Evolutionary conservation across 2,113 vertebrate genomes (phyloP).

Genomic region (Glaucomys volans): DNA sequence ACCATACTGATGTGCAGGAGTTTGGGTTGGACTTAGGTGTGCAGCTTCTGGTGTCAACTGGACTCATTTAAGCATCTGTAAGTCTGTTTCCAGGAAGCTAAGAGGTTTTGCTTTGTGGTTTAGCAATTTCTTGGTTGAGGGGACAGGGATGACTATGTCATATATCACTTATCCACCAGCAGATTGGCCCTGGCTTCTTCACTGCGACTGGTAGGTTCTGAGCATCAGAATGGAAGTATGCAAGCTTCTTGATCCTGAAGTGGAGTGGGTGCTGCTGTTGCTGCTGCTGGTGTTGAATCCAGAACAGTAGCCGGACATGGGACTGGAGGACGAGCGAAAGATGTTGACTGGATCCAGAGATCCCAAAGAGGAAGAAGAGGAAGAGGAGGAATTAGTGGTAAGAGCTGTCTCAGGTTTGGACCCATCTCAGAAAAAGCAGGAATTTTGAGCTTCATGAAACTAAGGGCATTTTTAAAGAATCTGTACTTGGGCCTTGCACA

Average conservation of each 20-base stretch:
- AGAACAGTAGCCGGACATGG: constrained; percentile 77
- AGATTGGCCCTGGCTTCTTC: too few species aligned
- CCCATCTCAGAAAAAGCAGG: constrained; percentile 8
- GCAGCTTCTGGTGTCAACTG: too few species aligned
- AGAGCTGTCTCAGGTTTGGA: constrained; percentile 67
- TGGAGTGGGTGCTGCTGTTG: neutral
- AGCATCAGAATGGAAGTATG: too few species aligned
- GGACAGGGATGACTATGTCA: too few species aligned
- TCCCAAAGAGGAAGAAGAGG: constrained; percentile 86
- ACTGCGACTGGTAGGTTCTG: too few species aligned
- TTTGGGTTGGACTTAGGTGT: too few species aligned
- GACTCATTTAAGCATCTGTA: too few species aligned
- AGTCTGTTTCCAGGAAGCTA: too few species aligned
- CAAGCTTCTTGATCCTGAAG: constrained; percentile 67
- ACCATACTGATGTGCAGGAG: too few species aligned
- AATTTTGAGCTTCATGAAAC: constrained; percentile 54
- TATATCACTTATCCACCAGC: too few species aligned
- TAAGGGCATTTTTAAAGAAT: constrained; percentile 45
- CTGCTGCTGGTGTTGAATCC: neutral
- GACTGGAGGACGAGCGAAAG: constrained; percentile 70
- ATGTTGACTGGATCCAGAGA: constrained; percentile 80
- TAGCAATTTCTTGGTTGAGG: too few species aligned
- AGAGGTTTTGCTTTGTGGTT: too few species aligned
- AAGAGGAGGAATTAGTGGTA: constrained; percentile 87
- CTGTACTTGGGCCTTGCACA: constrained; percentile 34